phyloP scores from a whole-genome alignment of 1,140 invertebrate genomes.

The Glossosoma conforme region DNA sequence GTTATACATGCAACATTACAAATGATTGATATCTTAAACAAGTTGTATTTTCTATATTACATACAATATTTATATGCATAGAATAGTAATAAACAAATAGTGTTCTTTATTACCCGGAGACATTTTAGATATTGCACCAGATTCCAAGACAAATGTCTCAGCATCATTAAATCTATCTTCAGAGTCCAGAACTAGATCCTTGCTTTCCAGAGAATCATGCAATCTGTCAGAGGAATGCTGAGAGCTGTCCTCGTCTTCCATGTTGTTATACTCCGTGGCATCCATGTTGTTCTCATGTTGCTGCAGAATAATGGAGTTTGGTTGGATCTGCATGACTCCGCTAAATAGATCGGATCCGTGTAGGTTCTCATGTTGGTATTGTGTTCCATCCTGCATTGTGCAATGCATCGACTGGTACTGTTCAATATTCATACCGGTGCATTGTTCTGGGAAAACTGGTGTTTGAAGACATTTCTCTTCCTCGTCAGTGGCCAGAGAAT shows the following conservation, averaged over 20 bases:
- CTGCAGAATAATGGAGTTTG: slow-evolving; percentile 19
- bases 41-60: too few relatives aligned
- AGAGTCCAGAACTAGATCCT: slow-evolving; percentile 9
- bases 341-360: slow-evolving; percentile 7
- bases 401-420: slow-evolving; percentile 8
- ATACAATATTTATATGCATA: too few relatives aligned
- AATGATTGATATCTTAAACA: too few relatives aligned
- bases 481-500: too few relatives aligned
- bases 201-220: slow-evolving; percentile 8
- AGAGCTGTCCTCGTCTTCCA: slow-evolving; percentile 28
- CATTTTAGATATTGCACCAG: slow-evolving; percentile 38
- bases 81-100: too few relatives aligned
- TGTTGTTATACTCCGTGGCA: slow-evolving; percentile 31
- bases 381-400: slow-evolving; percentile 3
- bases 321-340: slow-evolving; percentile 21
- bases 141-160: slow-evolving; percentile 49
- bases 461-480: neutral
- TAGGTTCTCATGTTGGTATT: slow-evolving; percentile 5
- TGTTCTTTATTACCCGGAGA: slow-evolving; percentile 2
- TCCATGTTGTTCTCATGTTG: slow-evolving; percentile 15
- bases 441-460: slow-evolving; percentile 1
- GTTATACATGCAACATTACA: too few relatives aligned
- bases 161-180: slow-evolving; percentile 42
- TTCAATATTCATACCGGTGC: neutral
- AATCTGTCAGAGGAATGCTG: slow-evolving; percentile 11